phyloP scores from a whole-genome alignment of 2,113 vertebrate genomes.

The Dicentrarchus labrax region DNA sequence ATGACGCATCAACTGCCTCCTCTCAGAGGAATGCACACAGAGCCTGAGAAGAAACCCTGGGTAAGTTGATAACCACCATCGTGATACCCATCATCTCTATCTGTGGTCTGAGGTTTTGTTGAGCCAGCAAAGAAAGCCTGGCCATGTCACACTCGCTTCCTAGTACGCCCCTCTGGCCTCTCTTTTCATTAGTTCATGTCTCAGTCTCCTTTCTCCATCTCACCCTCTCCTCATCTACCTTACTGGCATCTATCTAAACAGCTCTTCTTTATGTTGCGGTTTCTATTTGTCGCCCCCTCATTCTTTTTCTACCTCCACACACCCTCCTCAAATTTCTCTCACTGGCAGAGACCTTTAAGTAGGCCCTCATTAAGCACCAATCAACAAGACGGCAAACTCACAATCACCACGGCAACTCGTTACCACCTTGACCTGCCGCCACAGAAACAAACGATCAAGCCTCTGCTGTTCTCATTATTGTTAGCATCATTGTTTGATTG shows the following conservation, averaged over 20 bases:
- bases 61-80: no score
- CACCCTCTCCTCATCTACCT: neutral
- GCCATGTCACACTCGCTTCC: no score
- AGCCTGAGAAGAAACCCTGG: no score
- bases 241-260: neutral
- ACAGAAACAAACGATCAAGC: constrained; percentile 22
- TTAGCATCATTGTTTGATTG: constrained; percentile 34
- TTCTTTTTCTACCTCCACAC: neutral
- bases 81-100: no score
- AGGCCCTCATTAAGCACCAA: constrained; percentile 62
- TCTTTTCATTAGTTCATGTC: neutral
- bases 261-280: neutral
- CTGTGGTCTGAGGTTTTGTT: no score
- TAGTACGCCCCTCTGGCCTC: neutral
- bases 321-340: constrained; percentile 30
- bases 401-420: constrained; percentile 56
- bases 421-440: constrained; percentile 38
- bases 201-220: neutral
- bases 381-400: constrained; percentile 52
- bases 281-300: neutral
- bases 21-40: no score
- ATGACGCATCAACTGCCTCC: no score
- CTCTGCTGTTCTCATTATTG: constrained; percentile 32
- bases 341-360: constrained; percentile 45
- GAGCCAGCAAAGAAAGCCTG: no score